phyloP scores from a whole-genome alignment of 2,888 invertebrate genomes.

The Drosophila kambysellisi region DNA sequence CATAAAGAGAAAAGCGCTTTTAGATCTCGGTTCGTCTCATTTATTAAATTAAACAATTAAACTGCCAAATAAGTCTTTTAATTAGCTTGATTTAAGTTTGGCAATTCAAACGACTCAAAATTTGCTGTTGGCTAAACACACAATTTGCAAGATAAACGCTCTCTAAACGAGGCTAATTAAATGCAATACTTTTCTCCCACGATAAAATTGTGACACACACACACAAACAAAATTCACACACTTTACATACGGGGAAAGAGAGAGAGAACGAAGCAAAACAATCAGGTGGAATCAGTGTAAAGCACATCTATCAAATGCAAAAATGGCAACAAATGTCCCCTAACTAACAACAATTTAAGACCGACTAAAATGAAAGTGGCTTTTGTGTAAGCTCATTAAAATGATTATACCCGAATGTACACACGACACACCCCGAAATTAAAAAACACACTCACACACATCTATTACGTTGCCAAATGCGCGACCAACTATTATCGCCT shows the following conservation, averaged over 20 bases:
- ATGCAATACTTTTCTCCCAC: slow-evolving; percentile 46
- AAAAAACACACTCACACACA: slow-evolving; percentile 17
- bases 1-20: slow-evolving; percentile 1
- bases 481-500: slow-evolving; percentile 54
- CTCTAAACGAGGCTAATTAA: slow-evolving; percentile 51
- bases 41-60: slow-evolving; percentile 26
- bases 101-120: slow-evolving; percentile 25
- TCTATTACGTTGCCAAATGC: slow-evolving; percentile 36
- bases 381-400: slow-evolving; percentile 78
- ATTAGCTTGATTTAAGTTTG: slow-evolving; percentile 60
- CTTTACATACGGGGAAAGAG: not conserved
- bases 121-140: slow-evolving; percentile 36
- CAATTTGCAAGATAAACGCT: slow-evolving; percentile 30
- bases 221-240: not conserved
- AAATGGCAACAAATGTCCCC: slow-evolving; percentile 43
- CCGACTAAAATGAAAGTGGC: slow-evolving; percentile 59
- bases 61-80: slow-evolving; percentile 39
- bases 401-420: slow-evolving; percentile 61
- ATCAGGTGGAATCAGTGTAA: slow-evolving; percentile 37
- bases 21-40: slow-evolving; percentile 4
- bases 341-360: slow-evolving; percentile 48
- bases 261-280: slow-evolving; percentile 24
- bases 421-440: slow-evolving; percentile 41
- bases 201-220: slow-evolving; percentile 1
- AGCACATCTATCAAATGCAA: slow-evolving; percentile 63